Conservation (phyloP, 2,888 invertebrate genomes). For the Aelia acuminata region DNA sequence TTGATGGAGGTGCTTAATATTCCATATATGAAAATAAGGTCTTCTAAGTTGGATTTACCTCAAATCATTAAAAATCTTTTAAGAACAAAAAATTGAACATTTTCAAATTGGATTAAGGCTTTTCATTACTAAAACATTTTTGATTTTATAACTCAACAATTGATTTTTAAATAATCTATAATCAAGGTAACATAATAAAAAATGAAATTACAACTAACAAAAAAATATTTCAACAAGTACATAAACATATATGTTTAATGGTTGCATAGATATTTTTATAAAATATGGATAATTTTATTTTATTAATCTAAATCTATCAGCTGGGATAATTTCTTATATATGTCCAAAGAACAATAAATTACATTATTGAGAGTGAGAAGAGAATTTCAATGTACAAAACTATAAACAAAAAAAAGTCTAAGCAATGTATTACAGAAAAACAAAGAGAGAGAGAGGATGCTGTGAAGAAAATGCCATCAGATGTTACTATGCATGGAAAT, state of each 20-base stretch:
- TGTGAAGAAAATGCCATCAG: neutral
- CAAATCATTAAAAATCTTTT: neutral
- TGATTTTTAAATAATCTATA: neutral
- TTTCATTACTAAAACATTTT: too few relatives aligned
- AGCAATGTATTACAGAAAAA: neutral
- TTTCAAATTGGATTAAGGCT: neutral
- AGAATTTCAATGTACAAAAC: neutral
- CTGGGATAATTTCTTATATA: neutral
- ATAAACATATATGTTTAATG: neutral
- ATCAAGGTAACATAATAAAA: neutral
- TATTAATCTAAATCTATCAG: neutral
- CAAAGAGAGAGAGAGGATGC: neutral
- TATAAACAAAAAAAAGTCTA: neutral
- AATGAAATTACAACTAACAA: neutral
- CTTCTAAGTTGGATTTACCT: neutral
- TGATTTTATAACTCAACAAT: too few relatives aligned
- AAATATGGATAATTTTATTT: neutral
- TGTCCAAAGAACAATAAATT: neutral
- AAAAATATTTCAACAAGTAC: neutral
- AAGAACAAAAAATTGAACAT: neutral
- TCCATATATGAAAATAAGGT: neutral
- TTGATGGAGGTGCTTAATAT: too few relatives aligned
- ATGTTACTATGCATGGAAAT: neutral
- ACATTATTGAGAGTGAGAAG: neutral
- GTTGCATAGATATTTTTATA: neutral